These are phyloP conservation scores for Strix occidentalis DNA, from an alignment of 2,797 vertebrate species.

Conservation along the genomic window DNA sequence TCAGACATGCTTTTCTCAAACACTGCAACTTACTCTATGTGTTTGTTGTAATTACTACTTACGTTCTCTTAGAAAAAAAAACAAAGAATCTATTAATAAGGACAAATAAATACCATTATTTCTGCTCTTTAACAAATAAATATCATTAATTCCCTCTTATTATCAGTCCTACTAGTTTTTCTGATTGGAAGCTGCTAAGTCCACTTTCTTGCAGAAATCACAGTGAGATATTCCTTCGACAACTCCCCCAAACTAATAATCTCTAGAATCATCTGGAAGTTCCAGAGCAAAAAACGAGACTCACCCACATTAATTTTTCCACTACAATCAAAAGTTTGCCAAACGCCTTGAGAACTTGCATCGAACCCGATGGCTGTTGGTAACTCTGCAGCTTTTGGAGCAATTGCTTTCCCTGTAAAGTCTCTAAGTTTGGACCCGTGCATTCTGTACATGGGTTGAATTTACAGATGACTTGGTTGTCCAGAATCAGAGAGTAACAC, in stretches of 20 bases:
- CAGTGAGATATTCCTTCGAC: not conserved
- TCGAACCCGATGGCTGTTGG: not conserved
- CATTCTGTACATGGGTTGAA: not conserved
- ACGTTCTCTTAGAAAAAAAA: not conserved
- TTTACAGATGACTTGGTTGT: not conserved
- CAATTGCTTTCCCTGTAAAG: not conserved
- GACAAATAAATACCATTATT: not conserved
- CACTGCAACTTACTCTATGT: not conserved
- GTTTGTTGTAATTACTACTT: not conserved
- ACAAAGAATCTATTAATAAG: not conserved
- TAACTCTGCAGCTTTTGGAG: not conserved
- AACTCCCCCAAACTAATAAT: not conserved
- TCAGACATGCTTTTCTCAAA: not conserved
- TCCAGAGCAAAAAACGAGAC: not conserved
- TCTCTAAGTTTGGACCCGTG: too few species aligned
- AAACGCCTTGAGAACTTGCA: not conserved
- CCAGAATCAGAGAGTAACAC: not conserved
- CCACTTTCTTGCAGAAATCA: not conserved
- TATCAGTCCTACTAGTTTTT: not conserved
- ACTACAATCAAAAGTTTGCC: not conserved
- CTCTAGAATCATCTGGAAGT: not conserved
- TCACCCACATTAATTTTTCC: not conserved
- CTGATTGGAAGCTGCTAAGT: not conserved
- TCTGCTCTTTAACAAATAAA: not conserved
- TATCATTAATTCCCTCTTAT: not conserved